Conservation (phyloP, 2,797 vertebrate genomes). For the Microctenopoma steveboyesi region DNA sequence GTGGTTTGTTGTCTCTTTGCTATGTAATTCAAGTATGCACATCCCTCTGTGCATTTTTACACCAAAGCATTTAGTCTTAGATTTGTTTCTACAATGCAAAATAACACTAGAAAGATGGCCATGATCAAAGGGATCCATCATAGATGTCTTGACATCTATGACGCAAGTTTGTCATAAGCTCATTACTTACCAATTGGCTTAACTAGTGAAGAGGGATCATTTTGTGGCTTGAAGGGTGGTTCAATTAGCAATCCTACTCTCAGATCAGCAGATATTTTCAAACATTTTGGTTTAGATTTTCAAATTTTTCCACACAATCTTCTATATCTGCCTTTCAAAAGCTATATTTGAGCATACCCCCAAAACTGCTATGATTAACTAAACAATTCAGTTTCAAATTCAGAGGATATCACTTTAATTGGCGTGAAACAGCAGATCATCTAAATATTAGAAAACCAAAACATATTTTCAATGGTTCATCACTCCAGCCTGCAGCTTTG, state of each 20-base stretch:
- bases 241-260: constrained; percentile 26
- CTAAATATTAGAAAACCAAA: constrained; percentile 75
- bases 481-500: constrained; percentile 86
- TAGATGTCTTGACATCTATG: constrained; percentile 39
- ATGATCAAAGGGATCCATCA: constrained; percentile 67
- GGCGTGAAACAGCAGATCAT: not conserved
- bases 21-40: constrained; percentile 68
- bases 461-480: constrained; percentile 91
- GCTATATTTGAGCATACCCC: not conserved
- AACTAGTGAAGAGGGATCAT: constrained; percentile 32
- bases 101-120: constrained; percentile 47
- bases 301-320: not conserved
- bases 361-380: not conserved
- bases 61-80: constrained; percentile 61
- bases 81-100: constrained; percentile 69
- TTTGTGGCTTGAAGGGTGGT: constrained; percentile 24
- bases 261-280: constrained; percentile 12
- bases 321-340: constrained; percentile 3
- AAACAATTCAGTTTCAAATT: not conserved
- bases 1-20: constrained; percentile 67
- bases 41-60: constrained; percentile 57
- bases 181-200: constrained; percentile 43
- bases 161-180: constrained; percentile 47
- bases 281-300: no score
- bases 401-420: not conserved